Evolutionary conservation across 2,113 vertebrate species (phyloP).

Genomic region (Pterocles orientalis): DNA sequence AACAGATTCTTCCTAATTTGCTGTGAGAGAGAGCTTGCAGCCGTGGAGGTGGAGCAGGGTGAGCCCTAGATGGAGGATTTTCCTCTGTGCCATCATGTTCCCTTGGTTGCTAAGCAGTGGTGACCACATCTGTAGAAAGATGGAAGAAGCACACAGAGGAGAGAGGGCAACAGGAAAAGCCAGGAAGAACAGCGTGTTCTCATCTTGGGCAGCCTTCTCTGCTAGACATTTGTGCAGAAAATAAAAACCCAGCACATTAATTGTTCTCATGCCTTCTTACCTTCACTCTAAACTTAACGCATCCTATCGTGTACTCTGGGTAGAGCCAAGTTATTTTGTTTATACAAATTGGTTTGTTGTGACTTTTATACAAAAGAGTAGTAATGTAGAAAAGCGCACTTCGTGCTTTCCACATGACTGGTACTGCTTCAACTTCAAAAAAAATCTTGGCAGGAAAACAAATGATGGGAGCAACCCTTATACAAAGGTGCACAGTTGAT

Average conservation of each 20-base stretch:
- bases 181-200: neutral
- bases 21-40: neutral
- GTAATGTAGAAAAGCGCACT: rapidly evolving
- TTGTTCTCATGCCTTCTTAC: neutral
- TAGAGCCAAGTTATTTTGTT: neutral
- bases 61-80: neutral
- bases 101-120: slow-evolving; percentile 49
- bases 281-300: neutral
- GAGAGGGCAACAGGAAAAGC: neutral
- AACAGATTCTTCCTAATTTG: neutral
- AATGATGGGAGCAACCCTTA: neutral
- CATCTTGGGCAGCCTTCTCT: neutral
- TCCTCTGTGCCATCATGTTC: neutral
- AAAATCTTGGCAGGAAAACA: neutral
- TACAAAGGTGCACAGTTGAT: rapidly evolving
- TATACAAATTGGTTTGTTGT: neutral
- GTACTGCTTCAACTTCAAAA: neutral
- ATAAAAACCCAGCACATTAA: rapidly evolving
- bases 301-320: neutral
- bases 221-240: neutral
- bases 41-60: neutral
- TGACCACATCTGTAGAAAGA: slow-evolving; percentile 14
- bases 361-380: neutral
- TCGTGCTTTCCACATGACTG: rapidly evolving
- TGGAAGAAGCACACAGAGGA: neutral